A percentile compares a stretch with the other conserved stretches of the same genome.
These are phyloP conservation scores for Mastacembelus armatus DNA, from an alignment of 2,797 vertebrate genomes.

Conservation along the genomic window DNA sequence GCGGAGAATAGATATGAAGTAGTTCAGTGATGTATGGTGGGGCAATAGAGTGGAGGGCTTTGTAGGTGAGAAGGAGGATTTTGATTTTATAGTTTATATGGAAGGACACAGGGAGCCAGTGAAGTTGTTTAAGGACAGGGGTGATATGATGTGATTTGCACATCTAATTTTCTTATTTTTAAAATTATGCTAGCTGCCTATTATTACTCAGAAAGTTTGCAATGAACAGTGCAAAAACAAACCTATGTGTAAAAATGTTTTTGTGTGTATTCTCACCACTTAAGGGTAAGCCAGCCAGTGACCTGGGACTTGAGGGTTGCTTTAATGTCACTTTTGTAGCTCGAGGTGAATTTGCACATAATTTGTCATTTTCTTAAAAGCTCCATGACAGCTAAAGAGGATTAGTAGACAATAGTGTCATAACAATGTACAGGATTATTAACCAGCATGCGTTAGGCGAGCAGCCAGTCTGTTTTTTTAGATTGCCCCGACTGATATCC, in stretches of 20 bases:
- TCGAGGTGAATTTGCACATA: slow-evolving; percentile 23
- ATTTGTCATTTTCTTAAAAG: slow-evolving; percentile 70
- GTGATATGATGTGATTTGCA: not conserved
- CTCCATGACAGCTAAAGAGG: slow-evolving; percentile 57
- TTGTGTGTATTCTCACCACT: not conserved
- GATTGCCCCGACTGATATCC: not conserved
- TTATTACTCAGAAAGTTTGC: slow-evolving; percentile 8
- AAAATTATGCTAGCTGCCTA: not conserved
- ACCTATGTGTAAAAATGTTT: not conserved
- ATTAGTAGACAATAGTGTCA: slow-evolving; percentile 63
- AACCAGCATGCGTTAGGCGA: slow-evolving; percentile 51
- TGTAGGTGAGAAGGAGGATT: too few relatives aligned
- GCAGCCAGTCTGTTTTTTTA: slow-evolving; percentile 21
- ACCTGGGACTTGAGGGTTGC: slow-evolving; percentile 12
- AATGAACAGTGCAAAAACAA: not conserved
- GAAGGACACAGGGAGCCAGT: too few relatives aligned
- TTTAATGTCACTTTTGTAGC: slow-evolving; percentile 29
- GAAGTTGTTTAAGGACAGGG: too few relatives aligned
- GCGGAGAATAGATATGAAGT: too few relatives aligned
- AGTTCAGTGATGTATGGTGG: too few relatives aligned
- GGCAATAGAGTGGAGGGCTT: too few relatives aligned
- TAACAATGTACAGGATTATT: slow-evolving; percentile 66
- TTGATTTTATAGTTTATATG: too few relatives aligned
- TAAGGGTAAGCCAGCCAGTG: slow-evolving; percentile 5
- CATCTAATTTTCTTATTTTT: not conserved